Base-by-base conservation (phyloP, 2,888 invertebrate species). In the Protophormia terraenovae region DNA sequence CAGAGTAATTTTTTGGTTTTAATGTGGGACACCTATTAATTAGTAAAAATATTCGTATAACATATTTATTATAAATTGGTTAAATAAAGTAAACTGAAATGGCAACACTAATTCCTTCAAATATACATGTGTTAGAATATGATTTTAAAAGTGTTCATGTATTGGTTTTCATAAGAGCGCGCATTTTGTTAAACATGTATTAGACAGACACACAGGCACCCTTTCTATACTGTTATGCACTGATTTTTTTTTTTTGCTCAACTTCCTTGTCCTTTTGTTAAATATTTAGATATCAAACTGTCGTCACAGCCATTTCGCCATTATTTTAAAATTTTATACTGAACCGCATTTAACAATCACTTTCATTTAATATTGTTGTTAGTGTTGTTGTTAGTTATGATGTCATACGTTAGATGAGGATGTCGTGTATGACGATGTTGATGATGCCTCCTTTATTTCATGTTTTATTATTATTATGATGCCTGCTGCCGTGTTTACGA, bases 401-500 rank as follows among this genome's bases (percentile, higher is more conserved):
- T 80, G 66, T 58, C 69, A 35, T 19, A 19, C 29, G 41, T 47
- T 50, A 66, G 66, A 58, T 73, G 64, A 73, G 78, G 47, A 55
- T 35, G 7, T 8, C 22, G 2, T 12, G 2, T 12, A 53, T 22
- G 53, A 60, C 5, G 66, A 32, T 50, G 27, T 53, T 14, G 67
- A 19, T 45, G 66, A 73, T 80, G 80, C 73, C 80, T 73, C 58
- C 67, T 75, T 81, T 64, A 45, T 76, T 83, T 64, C 45, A 64
- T 66, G 24, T 83, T 72, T 75, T 76, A 78, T 83, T 83, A 78
- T 83, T 83, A 86, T 86, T 87, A 83, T 86, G 88, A 86, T 88
- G 87, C 88, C 87, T 84, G 87, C 87, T 88, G 88, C 87, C 88
- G 87, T 89, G 89, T 89, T 89, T 89, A 89, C 89, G 88, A 89